A percentile compares a stretch with the other conserved stretches of the same genome.
Evolutionary conservation across 2,797 vertebrate genomes (phyloP).

Genomic region (Uromys caudimaculatus): DNA sequence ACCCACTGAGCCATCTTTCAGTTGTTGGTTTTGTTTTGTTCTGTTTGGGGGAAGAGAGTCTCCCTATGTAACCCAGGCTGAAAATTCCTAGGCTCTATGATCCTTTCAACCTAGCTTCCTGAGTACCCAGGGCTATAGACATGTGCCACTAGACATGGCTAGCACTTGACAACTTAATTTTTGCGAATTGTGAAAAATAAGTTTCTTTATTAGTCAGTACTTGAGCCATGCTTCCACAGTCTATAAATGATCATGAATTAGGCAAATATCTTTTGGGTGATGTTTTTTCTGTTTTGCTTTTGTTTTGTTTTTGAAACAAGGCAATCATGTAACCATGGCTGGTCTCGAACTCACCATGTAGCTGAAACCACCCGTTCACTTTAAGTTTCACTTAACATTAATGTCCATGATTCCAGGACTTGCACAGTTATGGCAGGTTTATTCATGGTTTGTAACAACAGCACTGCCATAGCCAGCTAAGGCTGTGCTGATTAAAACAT

Average conservation of each 20-base stretch:
- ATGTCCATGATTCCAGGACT: background rate
- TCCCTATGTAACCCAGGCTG: background rate
- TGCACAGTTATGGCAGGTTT: background rate
- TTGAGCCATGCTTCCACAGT: background rate
- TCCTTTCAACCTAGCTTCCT: background rate
- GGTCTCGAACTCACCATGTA: background rate
- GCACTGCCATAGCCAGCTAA: background rate
- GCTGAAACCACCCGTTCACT: background rate
- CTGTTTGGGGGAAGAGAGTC: background rate
- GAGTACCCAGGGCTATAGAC: background rate
- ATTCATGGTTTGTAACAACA: background rate
- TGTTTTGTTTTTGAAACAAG: background rate
- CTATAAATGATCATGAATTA: conserved; percentile 12
- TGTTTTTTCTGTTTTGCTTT: background rate
- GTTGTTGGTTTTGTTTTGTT: background rate
- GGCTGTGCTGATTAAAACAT: conserved; percentile 7
- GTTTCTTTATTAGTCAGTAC: conserved; percentile 31
- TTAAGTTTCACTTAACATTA: background rate
- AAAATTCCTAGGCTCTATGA: background rate
- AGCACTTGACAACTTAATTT: background rate
- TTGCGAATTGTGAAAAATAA: conserved; percentile 50
- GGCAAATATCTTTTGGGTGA: conserved; percentile 5
- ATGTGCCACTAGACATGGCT: background rate
- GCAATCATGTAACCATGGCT: background rate
- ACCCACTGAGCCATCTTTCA: background rate